Base-by-base conservation (phyloP, 2,797 vertebrate genomes). In the Anabas testudineus region DNA sequence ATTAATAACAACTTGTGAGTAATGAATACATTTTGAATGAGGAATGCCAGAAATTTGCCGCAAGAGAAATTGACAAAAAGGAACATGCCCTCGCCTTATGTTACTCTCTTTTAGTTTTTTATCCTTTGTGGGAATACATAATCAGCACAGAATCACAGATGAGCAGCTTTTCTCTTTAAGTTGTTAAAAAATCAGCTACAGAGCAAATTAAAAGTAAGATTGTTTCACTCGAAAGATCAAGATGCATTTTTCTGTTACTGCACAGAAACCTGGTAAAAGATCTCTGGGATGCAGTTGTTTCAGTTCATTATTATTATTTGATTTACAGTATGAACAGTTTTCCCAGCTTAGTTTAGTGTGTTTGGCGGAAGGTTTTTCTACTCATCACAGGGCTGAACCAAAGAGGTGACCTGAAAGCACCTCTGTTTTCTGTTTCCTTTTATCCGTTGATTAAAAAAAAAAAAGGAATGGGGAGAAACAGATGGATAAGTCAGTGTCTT, bases 61-160 rank as follows among this genome's bases (percentile, higher is more conserved):
- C 81, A 80, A 88, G 88, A 91, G 84, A 88, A 91, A 80, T 83
- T 83, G 91, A 92, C 67, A 79, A 67, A 82, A 88, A 83, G 79
- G 76, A 90, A 85, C 84, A 72, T 85, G 86, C 88, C 87, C 88
- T 92, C 80, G 88, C 92, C 90, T 94, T 93, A 90, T 90, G 81
- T 90, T 88, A 36, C 55, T 81, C 71, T 67, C 85, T 74, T 80
- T 30, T 68, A 77, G 41, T 67, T 74, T 76, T 80, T 60, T 13
- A 67, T 67, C 66, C 52, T 71, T 67, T 69, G 15, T 59, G 51
- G 65, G 71, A 45, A 57, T 54, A 24, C 57, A 58, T 78, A 71
- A 52, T 80, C 70, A 72, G 84, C 65, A 64, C 56, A 64, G 34
- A 76, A 59, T 67, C 63, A 58, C 74, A 64, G 45, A 76, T 65